Percentiles rank a stretch among this genome's conserved stretches.
Evolutionary conservation across 2,888 invertebrate genomes (phyloP).

Genomic region (Didymodactylos carnosus): DNA sequence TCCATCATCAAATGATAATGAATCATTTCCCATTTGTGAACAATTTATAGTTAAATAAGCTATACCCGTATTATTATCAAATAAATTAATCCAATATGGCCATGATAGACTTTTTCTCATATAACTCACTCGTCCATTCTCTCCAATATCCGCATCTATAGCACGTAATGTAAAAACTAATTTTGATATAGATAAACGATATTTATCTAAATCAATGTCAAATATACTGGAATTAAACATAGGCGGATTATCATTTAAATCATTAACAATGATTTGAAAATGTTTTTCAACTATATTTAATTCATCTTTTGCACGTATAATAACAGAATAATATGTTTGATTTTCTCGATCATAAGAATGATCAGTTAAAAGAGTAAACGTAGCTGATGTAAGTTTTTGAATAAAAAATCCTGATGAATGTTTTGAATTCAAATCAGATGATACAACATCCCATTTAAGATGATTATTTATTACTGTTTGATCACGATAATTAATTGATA

Average conservation of each 20-base stretch:
- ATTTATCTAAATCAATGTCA: neutral
- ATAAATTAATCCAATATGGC: neutral
- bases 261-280: neutral
- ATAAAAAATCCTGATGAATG: neutral
- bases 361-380: neutral
- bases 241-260: neutral
- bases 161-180: neutral
- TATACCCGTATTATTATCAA: no score
- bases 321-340: neutral
- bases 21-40: no score
- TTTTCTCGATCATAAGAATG: neutral
- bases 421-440: no score
- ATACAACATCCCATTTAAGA: no score
- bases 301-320: neutral
- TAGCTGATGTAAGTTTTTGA: neutral
- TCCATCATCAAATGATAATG: neutral
- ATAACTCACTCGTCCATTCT: neutral
- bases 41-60: neutral
- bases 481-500: neutral
- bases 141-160: neutral
- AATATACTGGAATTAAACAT: neutral
- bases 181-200: no score
- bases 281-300: no score
- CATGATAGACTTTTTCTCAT: neutral
- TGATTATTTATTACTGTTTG: neutral